Evolutionary conservation across 2,113 vertebrate species (phyloP).

Genomic region (Corythaeola cristata): DNA sequence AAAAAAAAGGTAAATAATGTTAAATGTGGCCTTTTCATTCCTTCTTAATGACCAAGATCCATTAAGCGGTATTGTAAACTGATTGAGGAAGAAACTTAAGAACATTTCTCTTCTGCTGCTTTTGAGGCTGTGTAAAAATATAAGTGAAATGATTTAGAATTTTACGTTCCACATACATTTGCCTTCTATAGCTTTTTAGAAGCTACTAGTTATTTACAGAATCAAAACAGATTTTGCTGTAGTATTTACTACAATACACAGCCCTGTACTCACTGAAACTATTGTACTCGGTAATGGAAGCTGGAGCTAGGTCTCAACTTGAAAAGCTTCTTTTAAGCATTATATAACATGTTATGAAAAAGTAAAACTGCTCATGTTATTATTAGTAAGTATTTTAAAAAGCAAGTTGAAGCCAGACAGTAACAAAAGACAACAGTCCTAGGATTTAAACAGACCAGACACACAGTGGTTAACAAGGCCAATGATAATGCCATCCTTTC

Average conservation of each 20-base stretch:
- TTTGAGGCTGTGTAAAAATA: not conserved
- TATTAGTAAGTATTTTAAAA: not conserved
- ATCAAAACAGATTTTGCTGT: not conserved
- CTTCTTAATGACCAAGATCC: not conserved
- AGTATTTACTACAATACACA: not conserved
- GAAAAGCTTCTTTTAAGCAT: not conserved
- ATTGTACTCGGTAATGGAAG: not conserved
- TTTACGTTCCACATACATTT: not conserved
- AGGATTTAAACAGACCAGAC: not conserved
- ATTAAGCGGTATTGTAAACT: not conserved
- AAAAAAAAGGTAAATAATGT: not conserved
- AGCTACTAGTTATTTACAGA: not conserved
- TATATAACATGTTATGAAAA: not conserved
- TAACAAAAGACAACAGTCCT: not conserved
- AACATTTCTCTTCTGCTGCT: not conserved
- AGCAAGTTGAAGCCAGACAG: not conserved
- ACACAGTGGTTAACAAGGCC: not conserved
- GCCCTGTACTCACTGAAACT: not conserved
- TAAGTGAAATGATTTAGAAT: not conserved
- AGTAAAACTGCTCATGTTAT: not conserved
- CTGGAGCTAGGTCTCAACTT: not conserved
- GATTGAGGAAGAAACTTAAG: not conserved
- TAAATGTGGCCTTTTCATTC: not conserved
- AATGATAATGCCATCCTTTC: not conserved
- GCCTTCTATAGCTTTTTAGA: not conserved